phyloP scores from a whole-genome alignment of 1,140 invertebrate species.

The Globodera ellingtonae region DNA sequence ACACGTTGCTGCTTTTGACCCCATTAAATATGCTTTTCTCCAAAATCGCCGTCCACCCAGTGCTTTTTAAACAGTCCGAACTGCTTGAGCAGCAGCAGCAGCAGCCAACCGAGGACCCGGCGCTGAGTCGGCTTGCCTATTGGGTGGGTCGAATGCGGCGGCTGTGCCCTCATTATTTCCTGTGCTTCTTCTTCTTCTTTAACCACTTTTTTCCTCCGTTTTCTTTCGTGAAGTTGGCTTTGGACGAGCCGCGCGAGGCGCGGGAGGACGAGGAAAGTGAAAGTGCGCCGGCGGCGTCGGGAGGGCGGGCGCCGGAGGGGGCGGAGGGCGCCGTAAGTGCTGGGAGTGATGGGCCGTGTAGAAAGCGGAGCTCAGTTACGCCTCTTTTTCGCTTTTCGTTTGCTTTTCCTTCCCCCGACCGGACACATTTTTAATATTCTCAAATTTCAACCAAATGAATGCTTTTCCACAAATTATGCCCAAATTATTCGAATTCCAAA shows the following conservation, averaged over 20 bases:
- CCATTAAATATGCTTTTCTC: background rate
- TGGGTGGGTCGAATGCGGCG: slow-evolving; percentile 12
- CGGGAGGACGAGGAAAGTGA: slow-evolving; percentile 6
- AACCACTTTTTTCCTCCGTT: background rate
- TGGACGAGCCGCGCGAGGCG: slow-evolving; percentile 12
- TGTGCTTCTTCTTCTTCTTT: background rate
- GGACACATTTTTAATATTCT: too few species aligned
- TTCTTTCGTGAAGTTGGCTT: slow-evolving; percentile 15
- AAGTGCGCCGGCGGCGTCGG: too few species aligned
- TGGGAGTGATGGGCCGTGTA: slow-evolving; percentile 9
- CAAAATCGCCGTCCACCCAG: background rate
- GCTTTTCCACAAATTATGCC: too few species aligned
- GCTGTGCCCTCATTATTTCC: background rate
- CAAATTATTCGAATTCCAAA: background rate
- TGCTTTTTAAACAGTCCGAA: background rate
- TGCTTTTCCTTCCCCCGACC: background rate
- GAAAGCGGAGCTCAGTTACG: slow-evolving; percentile 9
- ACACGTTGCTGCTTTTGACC: background rate
- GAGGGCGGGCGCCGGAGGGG: too few species aligned
- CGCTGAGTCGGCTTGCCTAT: slow-evolving; percentile 23
- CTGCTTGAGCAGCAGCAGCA: background rate
- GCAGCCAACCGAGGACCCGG: background rate
- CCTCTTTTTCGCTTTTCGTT: background rate
- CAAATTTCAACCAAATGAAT: too few species aligned
- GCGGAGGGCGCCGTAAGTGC: background rate